Base-by-base conservation (phyloP, 2,797 vertebrate genomes). In the Morelia viridis region DNA sequence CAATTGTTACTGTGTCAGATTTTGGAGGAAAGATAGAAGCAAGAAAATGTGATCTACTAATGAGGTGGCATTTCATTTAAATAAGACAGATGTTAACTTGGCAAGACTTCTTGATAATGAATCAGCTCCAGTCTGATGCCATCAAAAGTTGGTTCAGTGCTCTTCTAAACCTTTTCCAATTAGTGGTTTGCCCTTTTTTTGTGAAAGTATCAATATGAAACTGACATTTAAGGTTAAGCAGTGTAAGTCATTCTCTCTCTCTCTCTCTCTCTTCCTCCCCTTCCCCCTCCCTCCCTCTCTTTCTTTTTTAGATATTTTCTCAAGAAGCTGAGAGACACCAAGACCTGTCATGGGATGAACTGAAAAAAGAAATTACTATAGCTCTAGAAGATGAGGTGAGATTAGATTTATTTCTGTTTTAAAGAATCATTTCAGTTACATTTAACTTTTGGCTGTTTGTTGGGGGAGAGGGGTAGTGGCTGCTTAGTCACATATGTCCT, bases 301-400 rank as follows among this genome's bases (percentile, higher is more conserved):
- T 13, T 13, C 57, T 58, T 61, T 41, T 41, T 41, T 41, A 41
- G 99, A 99, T 99, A 96, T 99, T 98, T 95, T 98, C 98, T n/a
- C 96, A 98, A 95, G 98, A 98, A 94, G 94, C 97, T 0, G 98
- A 98, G 56, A 97, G 95, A 65, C 96, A 98, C 89, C 24, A 96
- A 28, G 98, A 99, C 93, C 84, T 98, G 35, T 98, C 98, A 0
- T 99, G 98, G 99, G 98, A 98, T 22, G 97, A 97, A 28, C 97
- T 99, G 94, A 99, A 98, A 97, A 99, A 98, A 94, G 99, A 99
- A 96, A 98, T 99, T 94, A 99, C 98, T 0, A 94, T 99, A 19
- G 98, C 98, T 0, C 98, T 99, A 93, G 99, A 99, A 97, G 98
- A 92, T 0, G 98, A 99, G 98, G 99, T 99, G 64, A 97, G 96